Evolutionary conservation across 1,140 invertebrate species (phyloP), one percentile per base, ranked within the genome.

Genomic region (Doryteuthis pealeii): DNA sequence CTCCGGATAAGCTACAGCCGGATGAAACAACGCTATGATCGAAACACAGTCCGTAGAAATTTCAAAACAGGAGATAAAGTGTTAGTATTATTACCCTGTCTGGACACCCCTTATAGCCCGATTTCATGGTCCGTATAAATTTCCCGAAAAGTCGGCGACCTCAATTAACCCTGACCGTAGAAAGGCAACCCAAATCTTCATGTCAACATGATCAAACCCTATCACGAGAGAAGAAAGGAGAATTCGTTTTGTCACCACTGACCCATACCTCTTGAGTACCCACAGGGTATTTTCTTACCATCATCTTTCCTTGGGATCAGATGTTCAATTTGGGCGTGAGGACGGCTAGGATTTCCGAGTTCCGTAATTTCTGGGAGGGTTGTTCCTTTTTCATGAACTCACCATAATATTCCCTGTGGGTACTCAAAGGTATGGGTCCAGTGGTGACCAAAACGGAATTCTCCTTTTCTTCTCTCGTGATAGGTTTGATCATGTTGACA

Each of bases 1-100:
- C 65, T 80, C 6, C 15, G 71, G 70, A 10, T 26, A 15, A 15
- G 58, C 30, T 74, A 79, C 35, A 14, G 1, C 14, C 77, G 74
- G 32, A 79, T 78, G 70, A 82, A 79, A 76, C 3, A 0, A 22
- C 73, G 58, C 70, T 80, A 77, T 80, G 78, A 80, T 66, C 3
- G 76, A 73, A 67, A 75, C 73, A 68, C 70, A 62, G 22, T 26
- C 71, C 32, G 30, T n/a, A 70, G 73, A 74, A 65, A 28, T 32
- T 80, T 80, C 72, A 43, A 76, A n/a, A 54, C 74, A 33, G n/a
- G n/a, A n/a, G 76, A 70, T 62, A 66, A 79, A 32, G 79, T 76
- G 5, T 69, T 78, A 10, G 68, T 75, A 14, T 26, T n/a, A 5
- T 26, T 71, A 49, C 26, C 32, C 43, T 49, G 10, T 8, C 5